These are phyloP conservation scores for Drosophila siamana DNA, from an alignment of 2,888 invertebrate species.

Conservation along the genomic window DNA sequence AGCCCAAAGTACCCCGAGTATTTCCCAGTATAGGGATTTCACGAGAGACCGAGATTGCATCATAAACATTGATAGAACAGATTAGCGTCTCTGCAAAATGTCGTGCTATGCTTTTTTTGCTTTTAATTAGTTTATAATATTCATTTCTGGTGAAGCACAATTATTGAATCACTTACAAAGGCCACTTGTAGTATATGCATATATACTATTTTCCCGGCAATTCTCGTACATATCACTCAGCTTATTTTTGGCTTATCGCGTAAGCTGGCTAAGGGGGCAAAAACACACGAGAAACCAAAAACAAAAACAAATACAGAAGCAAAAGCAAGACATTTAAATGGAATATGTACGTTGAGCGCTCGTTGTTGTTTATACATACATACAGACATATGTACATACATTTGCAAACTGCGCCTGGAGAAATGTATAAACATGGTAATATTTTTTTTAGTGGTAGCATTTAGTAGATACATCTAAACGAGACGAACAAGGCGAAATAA, in stretches of 20 bases:
- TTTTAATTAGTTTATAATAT: slow-evolving; percentile 8
- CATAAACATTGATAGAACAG: slow-evolving; percentile 1
- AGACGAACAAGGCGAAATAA: slow-evolving; percentile 21
- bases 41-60: background rate
- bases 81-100: background rate
- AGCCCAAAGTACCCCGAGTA: background rate
- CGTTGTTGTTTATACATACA: background rate
- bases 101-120: background rate
- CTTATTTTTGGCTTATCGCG: slow-evolving; percentile 17
- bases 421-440: slow-evolving; percentile 1
- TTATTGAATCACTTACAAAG: slow-evolving; percentile 21
- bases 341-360: background rate
- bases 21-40: slow-evolving; percentile 1
- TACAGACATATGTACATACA: too few species aligned
- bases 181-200: background rate
- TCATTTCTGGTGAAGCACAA: slow-evolving; percentile 15
- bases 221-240: background rate
- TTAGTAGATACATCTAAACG: slow-evolving; percentile 15
- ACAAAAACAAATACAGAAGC: background rate
- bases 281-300: background rate
- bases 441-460: background rate
- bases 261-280: background rate
- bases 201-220: background rate
- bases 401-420: background rate
- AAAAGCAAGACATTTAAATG: background rate